These are phyloP conservation scores for Cephus cinctus DNA, from an alignment of 1,140 invertebrate species.

Conservation along the genomic window DNA sequence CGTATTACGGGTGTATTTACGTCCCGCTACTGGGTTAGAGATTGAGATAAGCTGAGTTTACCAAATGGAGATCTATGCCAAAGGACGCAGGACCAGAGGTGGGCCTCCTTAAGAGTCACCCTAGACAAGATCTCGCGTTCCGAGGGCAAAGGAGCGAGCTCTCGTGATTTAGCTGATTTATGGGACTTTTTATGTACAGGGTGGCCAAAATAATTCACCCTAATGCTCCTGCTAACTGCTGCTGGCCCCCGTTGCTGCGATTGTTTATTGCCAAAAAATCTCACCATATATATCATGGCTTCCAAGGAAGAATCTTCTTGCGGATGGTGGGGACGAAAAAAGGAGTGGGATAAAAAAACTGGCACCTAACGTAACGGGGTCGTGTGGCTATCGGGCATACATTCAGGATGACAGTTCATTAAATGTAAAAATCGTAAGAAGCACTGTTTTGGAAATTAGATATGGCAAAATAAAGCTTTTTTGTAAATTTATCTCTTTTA, in stretches of 20 bases:
- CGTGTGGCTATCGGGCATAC: too few species aligned
- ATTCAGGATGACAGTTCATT: too few species aligned
- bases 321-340: constrained; percentile 10
- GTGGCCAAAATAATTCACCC: constrained; percentile 52
- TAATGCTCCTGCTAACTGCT: constrained; percentile 52
- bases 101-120: constrained; percentile 30
- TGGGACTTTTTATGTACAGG: constrained; percentile 47
- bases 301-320: constrained; percentile 11
- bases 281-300: constrained; percentile 37
- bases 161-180: constrained; percentile 49
- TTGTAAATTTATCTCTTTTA: too few species aligned
- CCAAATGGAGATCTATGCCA: constrained; percentile 36
- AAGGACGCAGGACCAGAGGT: constrained; percentile 26
- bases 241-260: constrained; percentile 34
- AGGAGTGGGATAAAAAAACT: too few species aligned
- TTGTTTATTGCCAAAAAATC: constrained; percentile 49
- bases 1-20: too few species aligned
- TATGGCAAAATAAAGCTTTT: too few species aligned
- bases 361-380: too few species aligned
- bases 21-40: too few species aligned
- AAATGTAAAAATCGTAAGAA: too few species aligned
- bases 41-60: too few species aligned
- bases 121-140: constrained; percentile 37
- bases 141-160: constrained; percentile 29
- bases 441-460: too few species aligned